Evolutionary conservation across 1,140 invertebrate species (phyloP), one percentile per base, ranked within the genome.

Genomic region (Papilio helenus): DNA sequence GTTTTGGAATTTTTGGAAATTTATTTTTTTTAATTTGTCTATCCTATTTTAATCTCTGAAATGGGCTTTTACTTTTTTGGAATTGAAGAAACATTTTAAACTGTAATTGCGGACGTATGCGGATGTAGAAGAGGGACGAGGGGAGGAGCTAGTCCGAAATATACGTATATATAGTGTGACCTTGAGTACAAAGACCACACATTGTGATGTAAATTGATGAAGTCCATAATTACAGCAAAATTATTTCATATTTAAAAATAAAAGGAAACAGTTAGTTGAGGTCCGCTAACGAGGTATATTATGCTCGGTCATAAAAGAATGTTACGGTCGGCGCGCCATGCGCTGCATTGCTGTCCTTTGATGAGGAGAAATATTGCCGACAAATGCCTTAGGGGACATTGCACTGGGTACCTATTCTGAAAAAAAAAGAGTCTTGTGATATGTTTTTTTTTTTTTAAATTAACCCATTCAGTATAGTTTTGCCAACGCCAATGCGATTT

Each of bases 291-390:
- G 76, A 77, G 76, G 26, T 18, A 65, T 61, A 77, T 77, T 77
- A 77, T 77, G 55, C 76, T 61, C 76, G n/a, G 10, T 77, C 76
- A 77, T 77, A 77, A 77, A 77, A 77, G 76, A 77, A 61, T 77
- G 76, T 77, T 77, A 77, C 76, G 76, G 76, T 77, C 76, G 34
- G 76, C 55, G 34, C 65, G 76, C 76, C 76, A 65, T 77, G 76
- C 61, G 74, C 58, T 76, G 55, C 74, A 76, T 76, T 76, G 58
- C 55, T 77, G 58, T 61, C 55, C 76, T 77, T 77, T 77, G 76
- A 76, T 55, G 74, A 77, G n/a, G 34, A 65, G 76, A 77, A 77
- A 77, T 77, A 77, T 77, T 65, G 34, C 76, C 76, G 55, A 77
- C 76, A 58, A 18, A 65, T 77, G 76, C 76, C 76, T 77, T 77